Percentiles rank a stretch among this genome's conserved stretches.
phyloP scores from a whole-genome alignment of 2,888 invertebrate genomes.

The Rhamnusium bicolor region DNA sequence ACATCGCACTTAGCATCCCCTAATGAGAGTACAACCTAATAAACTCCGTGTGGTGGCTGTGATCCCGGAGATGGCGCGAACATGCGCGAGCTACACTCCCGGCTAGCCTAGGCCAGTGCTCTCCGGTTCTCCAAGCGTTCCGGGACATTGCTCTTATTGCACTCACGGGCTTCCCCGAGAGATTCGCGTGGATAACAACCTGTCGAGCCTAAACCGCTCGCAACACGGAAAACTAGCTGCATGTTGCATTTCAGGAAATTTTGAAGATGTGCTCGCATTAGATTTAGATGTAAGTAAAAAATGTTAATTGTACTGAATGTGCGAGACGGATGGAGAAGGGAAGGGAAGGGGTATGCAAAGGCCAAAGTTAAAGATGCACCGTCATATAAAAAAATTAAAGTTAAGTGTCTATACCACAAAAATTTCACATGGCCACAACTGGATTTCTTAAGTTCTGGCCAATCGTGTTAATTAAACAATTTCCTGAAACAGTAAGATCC shows the following conservation, averaged over 20 bases:
- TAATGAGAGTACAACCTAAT: constrained; percentile 13
- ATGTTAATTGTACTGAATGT: not conserved
- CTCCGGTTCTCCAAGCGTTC: constrained; percentile 54
- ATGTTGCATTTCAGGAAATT: constrained; percentile 3
- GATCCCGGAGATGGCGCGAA: constrained; percentile 42
- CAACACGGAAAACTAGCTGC: not conserved
- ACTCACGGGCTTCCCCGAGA: constrained; percentile 38
- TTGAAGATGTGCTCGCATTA: not conserved
- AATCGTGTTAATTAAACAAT: too few relatives aligned
- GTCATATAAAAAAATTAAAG: not conserved
- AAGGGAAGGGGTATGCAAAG: not conserved
- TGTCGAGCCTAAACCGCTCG: constrained; percentile 40
- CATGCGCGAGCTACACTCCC: constrained; percentile 57
- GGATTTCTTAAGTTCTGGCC: too few relatives aligned
- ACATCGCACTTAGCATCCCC: constrained; percentile 1
- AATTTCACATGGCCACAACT: too few relatives aligned
- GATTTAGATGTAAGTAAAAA: not conserved
- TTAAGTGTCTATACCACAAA: too few relatives aligned
- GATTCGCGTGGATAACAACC: constrained; percentile 43
- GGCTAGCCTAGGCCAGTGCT: constrained; percentile 60
- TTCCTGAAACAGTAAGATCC: too few relatives aligned
- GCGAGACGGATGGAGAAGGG: not conserved
- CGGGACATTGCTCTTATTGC: constrained; percentile 41
- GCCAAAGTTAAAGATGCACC: not conserved
- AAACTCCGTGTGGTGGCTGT: constrained; percentile 21